phyloP scores from a whole-genome alignment of 2,113 vertebrate genomes.

The Coracopsis vasa region DNA sequence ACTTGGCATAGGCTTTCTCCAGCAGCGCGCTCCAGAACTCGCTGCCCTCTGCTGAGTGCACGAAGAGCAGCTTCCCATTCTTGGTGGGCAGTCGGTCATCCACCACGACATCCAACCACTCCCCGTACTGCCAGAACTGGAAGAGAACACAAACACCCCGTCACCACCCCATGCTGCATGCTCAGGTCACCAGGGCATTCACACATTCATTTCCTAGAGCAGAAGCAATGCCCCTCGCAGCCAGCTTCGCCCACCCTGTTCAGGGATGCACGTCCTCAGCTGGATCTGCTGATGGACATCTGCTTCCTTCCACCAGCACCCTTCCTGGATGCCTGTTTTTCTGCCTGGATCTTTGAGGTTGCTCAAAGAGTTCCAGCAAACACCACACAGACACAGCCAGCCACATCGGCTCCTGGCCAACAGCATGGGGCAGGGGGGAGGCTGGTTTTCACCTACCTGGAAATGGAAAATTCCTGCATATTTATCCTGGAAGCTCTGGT shows the following conservation, averaged over 20 bases:
- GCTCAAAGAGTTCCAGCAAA: neutral
- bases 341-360: neutral
- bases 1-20: slow-evolving; percentile 97
- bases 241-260: neutral
- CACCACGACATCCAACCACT: slow-evolving; percentile 95
- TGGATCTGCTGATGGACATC: neutral
- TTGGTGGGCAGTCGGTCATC: slow-evolving; percentile 90
- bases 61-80: slow-evolving; percentile 86
- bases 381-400: neutral
- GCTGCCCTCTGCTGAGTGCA: slow-evolving; percentile 84
- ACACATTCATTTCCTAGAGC: neutral
- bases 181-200: no score
- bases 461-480: slow-evolving; percentile 90
- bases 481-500: slow-evolving; percentile 82
- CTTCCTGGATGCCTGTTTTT: neutral
- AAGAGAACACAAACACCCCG: neutral
- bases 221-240: neutral
- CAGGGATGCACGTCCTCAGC: neutral
- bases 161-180: rapidly evolving
- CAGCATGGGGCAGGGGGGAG: neutral
- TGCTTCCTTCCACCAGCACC: neutral
- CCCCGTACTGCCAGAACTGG: slow-evolving; percentile 95
- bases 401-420: neutral
- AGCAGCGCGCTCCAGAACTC: slow-evolving; percentile 95
- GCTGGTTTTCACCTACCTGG: slow-evolving; percentile 72